Conservation (phyloP, 1,140 invertebrate genomes). For the Drosophila bifasciata region DNA sequence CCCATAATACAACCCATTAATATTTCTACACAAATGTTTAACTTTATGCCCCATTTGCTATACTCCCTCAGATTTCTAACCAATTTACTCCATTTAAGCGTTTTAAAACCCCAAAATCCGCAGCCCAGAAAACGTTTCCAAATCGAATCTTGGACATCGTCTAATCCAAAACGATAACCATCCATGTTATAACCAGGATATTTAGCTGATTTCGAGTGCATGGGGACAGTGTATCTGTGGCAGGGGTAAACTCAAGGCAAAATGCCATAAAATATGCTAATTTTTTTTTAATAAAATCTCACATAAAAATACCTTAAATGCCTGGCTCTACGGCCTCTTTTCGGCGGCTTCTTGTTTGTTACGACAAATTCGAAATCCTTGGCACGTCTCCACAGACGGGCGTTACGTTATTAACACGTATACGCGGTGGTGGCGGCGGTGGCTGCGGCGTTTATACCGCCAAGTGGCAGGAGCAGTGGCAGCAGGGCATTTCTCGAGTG, state of each 20-base stretch:
- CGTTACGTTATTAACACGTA: conserved; percentile 76
- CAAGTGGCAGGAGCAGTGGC: not conserved
- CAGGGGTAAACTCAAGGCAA: conserved; percentile 8
- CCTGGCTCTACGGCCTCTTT: conserved; percentile 6
- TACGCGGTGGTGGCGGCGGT: conserved; percentile 6
- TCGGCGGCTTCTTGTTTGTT: not conserved
- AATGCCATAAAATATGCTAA: conserved; percentile 67
- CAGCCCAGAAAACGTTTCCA: not conserved
- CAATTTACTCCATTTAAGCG: no score
- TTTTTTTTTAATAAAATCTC: conserved; percentile 72
- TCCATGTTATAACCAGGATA: conserved; percentile 7
- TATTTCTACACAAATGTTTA: no score
- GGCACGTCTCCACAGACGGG: conserved; percentile 52
- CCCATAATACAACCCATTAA: no score
- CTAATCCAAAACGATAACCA: conserved; percentile 3
- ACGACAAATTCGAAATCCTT: conserved; percentile 57
- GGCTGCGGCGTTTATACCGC: conserved; percentile 6
- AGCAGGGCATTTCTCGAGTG: no score
- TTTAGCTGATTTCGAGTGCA: conserved; percentile 5
- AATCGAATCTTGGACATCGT: not conserved
- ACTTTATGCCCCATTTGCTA: no score
- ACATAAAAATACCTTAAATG: conserved; percentile 75
- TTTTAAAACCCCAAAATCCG: no score
- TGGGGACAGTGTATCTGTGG: conserved; percentile 16
- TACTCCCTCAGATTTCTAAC: no score